Evolutionary conservation across 2,888 invertebrate species (phyloP), one percentile per base, ranked within the genome.

Genomic region (Tryphoninae sp.): DNA sequence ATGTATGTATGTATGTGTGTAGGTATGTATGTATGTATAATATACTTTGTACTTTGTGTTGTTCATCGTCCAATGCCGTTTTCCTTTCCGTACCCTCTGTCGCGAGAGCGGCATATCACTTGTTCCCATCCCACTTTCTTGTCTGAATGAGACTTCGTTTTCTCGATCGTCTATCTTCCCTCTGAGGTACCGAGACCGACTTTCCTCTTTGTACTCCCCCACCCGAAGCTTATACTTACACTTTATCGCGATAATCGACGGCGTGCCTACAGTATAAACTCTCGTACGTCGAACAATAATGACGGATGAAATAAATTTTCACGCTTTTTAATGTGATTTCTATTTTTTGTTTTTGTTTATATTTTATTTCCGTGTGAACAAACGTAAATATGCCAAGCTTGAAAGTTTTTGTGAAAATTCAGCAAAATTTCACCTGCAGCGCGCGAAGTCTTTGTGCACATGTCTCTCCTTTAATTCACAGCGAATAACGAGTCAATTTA

Each of bases 11-110:
- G 58, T 67, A 26, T 59, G n/a, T n/a, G n/a, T n/a, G n/a, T 62
- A 74, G 33, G 69, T 45, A 65, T 16, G 51, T 19, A 58, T 62
- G 26, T 49, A 65, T 65, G 58, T 67, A 26, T 59, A 58, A 33
- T 71, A 81, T 82, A 78, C 82, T 85, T 77, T 81, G 76, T 84
- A 84, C 83, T 71, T 65, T 40, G 72, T 73, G 45, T 77, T 83
- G 81, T 85, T 86, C 80, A 83, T 85, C 76, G 82, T 81, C 64
- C 82, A 69, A 42, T 69, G 69, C 45, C 69, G 71, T 78, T 71
- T 76, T 78, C 75, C 72, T 77, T 78, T 83, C 79, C 68, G 40
- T 74, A 59, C 40, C 58, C 62, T 55, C 67, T 79, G 67, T 80
- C 76, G 67, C 74, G 77, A 59, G 58, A 59, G 67, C 80, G 65